Evolutionary conservation across 2,888 invertebrate species (phyloP), one percentile per base, ranked within the genome.

Genomic region (Dasysyrphus tricinctus): DNA sequence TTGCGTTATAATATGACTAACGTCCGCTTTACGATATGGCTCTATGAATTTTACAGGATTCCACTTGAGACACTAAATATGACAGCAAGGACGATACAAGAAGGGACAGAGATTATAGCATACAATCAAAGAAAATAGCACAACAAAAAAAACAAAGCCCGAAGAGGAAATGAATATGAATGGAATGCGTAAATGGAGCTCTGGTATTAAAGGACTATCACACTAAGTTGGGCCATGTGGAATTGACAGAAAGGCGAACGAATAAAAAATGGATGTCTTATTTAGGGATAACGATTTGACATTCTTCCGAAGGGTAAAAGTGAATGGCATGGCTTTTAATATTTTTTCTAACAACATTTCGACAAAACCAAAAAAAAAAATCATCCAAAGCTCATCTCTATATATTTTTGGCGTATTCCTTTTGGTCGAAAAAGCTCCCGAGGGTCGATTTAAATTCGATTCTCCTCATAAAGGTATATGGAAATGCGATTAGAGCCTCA

Each of bases 41-140:
- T n/a, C n/a, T 72, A 86, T 86, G 86, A 86, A 86, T 86, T 82
- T 86, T 79, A 86, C 82, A 86, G 78, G 39, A 86, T 79, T 59
- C 75, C 78, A 78, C 82, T 75, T 79, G 75, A 80, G 73, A 70
- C 69, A 42, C 70, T 73, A 54, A 80, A 85, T 80, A 69, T 80
- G 80, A 85, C 73, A 81, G 81, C 63, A 65, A 75, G 65, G 75
- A 70, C 54, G 32, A 49, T 16, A 76, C 42, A 72, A 49, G 49
- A 76, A 76, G 61, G 72, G 49, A 74, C 44, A 44, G 73, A 72
- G 56, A 84, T 76, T 80, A 67, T 73, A 59, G 24, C 73, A 74
- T 63, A 73, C 67, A 69, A 69, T 69, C 69, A 69, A 69, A 67
- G 14, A 49, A 49, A 49, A 34, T 14, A 14, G 9, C 37, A 42